A percentile compares a stretch with the other conserved stretches of the same genome.
These are phyloP conservation scores for Pelodytes ibericus DNA, from an alignment of 2,797 vertebrate genomes.

Conservation along the genomic window DNA sequence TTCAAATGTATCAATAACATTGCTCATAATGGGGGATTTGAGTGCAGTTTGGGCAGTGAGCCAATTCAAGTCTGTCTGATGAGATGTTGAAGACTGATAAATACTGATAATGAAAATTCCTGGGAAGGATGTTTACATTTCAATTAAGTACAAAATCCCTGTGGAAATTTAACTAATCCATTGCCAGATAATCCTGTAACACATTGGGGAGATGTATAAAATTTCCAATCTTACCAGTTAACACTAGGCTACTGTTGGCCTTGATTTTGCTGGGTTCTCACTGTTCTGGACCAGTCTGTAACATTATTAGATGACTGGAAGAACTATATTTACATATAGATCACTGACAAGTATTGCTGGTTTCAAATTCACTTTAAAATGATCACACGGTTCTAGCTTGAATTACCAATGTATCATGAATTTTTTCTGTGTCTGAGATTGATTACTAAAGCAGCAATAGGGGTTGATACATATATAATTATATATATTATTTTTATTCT, in stretches of 20 bases:
- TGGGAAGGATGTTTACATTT: constrained; percentile 35
- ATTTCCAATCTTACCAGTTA: not conserved
- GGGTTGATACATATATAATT: constrained; percentile 32
- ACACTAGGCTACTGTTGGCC: not conserved
- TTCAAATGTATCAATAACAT: constrained; percentile 2
- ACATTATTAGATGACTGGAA: constrained; percentile 17
- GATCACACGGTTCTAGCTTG: not conserved
- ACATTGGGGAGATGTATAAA: not conserved
- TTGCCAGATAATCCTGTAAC: not conserved
- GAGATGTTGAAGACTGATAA: constrained; percentile 34
- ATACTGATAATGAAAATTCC: constrained; percentile 35
- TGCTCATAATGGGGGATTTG: not conserved
- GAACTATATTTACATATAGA: constrained; percentile 22
- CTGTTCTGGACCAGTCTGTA: not conserved
- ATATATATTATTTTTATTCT: constrained; percentile 47
- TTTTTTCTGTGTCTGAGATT: not conserved
- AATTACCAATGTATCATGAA: not conserved
- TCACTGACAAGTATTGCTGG: constrained; percentile 5
- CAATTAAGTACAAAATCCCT: constrained; percentile 1
- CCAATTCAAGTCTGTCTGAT: constrained; percentile 14
- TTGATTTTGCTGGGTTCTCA: not conserved
- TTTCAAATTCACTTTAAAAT: not conserved
- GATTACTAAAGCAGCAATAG: constrained; percentile 14
- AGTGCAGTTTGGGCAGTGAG: constrained; percentile 24
- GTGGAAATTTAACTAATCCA: constrained; percentile 12